phyloP scores from a whole-genome alignment of 2,113 vertebrate species.

The Mirza zaza region DNA sequence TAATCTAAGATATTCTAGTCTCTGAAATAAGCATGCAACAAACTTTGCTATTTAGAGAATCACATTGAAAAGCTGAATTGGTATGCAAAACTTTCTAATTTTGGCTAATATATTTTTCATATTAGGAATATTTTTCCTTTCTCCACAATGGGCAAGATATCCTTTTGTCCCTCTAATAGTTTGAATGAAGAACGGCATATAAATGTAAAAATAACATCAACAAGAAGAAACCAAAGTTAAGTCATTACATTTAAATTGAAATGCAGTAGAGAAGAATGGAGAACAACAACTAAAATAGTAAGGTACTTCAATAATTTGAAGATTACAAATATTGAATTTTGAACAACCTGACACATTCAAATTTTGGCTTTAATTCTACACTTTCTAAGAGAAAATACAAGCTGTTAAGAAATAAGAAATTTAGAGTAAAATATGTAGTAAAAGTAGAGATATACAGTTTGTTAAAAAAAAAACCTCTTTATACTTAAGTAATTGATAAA shows the following conservation, averaged over 20 bases:
- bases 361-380: background rate
- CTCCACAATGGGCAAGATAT: background rate
- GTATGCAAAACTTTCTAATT: background rate
- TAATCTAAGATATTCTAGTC: background rate
- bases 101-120: background rate
- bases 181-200: background rate
- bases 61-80: background rate
- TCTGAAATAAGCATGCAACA: background rate
- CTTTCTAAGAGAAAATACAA: background rate
- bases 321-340: background rate
- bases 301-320: background rate
- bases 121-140: background rate
- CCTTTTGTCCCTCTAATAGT: background rate
- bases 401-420: background rate
- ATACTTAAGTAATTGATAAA: background rate
- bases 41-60: background rate
- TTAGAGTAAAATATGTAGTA: background rate
- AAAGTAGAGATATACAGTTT: background rate
- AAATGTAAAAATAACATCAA: background rate
- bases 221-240: background rate
- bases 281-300: background rate
- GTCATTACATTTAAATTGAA: background rate
- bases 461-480: too few species aligned
- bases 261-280: background rate
- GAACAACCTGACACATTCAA: background rate